These are phyloP conservation scores for Sesia apiformis DNA, from an alignment of 2,888 invertebrate species.

Conservation along the genomic window DNA sequence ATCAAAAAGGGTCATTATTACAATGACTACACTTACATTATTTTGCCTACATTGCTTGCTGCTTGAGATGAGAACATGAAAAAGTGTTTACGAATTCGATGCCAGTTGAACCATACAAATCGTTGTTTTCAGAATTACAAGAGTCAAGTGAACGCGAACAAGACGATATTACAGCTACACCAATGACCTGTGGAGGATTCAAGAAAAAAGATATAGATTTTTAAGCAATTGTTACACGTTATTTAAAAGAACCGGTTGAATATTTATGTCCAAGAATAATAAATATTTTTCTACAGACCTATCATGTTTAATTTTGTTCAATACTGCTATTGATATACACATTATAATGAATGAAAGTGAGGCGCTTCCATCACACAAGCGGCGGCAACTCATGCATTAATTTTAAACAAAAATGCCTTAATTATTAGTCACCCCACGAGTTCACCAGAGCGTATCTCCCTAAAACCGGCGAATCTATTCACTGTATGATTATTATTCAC, in stretches of 20 bases:
- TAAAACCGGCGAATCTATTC: conserved; percentile 68
- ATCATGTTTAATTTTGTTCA: not conserved
- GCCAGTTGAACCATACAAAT: not conserved
- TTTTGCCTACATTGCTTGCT: too few relatives aligned
- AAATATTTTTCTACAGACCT: not conserved
- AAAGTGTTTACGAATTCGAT: too few relatives aligned
- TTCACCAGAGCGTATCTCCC: conserved; percentile 71
- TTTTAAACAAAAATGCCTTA: conserved; percentile 67
- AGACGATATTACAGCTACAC: conserved; percentile 69
- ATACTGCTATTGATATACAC: not conserved
- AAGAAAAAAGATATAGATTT: conserved; percentile 79
- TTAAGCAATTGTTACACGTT: conserved; percentile 28
- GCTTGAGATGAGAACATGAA: too few relatives aligned
- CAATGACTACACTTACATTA: too few relatives aligned
- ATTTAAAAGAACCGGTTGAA: too few relatives aligned
- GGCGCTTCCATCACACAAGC: too few relatives aligned
- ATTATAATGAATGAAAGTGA: too few relatives aligned
- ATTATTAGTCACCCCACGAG: conserved; percentile 75
- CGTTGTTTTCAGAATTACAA: conserved; percentile 73
- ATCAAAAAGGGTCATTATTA: too few relatives aligned
- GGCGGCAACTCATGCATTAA: conserved; percentile 49
- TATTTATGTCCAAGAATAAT: not conserved
- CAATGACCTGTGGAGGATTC: conserved; percentile 74
- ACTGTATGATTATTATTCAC: conserved; percentile 52
- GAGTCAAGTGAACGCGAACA: conserved; percentile 78